Evolutionary conservation across 2,888 invertebrate species (phyloP).

Genomic region (Tuta absoluta): DNA sequence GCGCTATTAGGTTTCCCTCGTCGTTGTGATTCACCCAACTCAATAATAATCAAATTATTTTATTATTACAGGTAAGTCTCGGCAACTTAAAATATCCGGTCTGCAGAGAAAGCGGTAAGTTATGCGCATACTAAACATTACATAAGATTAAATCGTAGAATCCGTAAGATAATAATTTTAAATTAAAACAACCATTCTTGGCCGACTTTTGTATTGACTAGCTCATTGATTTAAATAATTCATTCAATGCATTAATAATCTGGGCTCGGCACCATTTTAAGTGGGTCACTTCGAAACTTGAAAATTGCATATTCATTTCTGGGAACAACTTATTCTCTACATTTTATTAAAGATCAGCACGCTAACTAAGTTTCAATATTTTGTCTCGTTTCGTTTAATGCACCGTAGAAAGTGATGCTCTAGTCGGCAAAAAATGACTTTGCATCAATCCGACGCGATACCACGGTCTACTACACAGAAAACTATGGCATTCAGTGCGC

Average conservation of each 20-base stretch:
- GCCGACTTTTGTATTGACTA: conserved; percentile 13
- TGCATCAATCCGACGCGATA: background rate
- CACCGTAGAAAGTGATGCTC: conserved; percentile 3
- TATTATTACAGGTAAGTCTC: conserved; percentile 42
- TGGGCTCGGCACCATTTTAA: conserved; percentile 22
- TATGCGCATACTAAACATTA: conserved; percentile 24
- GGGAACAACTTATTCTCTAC: conserved; percentile 17
- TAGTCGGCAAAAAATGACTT: background rate
- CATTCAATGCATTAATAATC: conserved; percentile 26
- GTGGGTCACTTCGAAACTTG: conserved; percentile 25
- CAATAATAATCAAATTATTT: conserved; percentile 48
- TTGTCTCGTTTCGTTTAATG: background rate
- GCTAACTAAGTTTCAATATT: background rate
- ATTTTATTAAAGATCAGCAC: conserved; percentile 5
- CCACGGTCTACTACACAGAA: conserved; percentile 2
- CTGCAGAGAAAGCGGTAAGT: conserved; percentile 30
- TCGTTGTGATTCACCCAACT: conserved; percentile 39
- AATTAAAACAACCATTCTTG: conserved; percentile 12
- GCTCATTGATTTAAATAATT: conserved; percentile 22
- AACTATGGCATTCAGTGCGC: conserved; percentile 15
- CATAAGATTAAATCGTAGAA: conserved; percentile 18
- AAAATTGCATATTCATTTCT: conserved; percentile 26
- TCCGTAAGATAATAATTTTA: conserved; percentile 1
- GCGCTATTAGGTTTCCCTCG: conserved; percentile 43
- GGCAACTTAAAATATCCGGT: conserved; percentile 18